Evolutionary conservation across 2,797 vertebrate species (phyloP).

Genomic region (Dermochelys coriacea): DNA sequence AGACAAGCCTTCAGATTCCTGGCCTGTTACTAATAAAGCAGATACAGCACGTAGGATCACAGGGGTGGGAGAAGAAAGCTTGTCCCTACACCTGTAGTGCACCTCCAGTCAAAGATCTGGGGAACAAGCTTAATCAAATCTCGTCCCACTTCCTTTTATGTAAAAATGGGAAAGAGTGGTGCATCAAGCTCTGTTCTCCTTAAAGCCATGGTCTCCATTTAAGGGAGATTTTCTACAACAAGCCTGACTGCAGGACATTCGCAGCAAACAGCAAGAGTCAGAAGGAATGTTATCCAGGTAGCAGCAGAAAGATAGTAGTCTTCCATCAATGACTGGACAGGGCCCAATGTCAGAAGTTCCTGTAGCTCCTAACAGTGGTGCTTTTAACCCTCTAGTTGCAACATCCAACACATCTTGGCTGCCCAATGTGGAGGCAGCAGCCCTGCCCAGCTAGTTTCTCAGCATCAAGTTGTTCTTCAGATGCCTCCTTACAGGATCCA

Average conservation of each 20-base stretch:
- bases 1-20: not conserved
- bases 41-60: not conserved
- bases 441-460: constrained; percentile 40
- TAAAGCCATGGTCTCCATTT: not conserved
- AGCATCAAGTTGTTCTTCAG: constrained; percentile 29
- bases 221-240: not conserved
- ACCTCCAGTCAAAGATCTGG: constrained; percentile 13
- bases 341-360: constrained; percentile 3
- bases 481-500: constrained; percentile 47
- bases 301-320: not conserved
- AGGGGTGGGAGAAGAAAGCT: not conserved
- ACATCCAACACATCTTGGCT: not conserved
- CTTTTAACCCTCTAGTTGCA: not conserved
- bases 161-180: not conserved
- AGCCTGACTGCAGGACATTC: not conserved
- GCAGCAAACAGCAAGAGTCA: not conserved
- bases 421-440: not conserved
- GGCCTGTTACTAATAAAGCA: not conserved
- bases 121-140: constrained; percentile 7
- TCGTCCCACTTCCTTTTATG: not conserved
- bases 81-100: not conserved
- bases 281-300: constrained; percentile 10
- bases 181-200: not conserved
- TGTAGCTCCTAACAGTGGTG: not conserved
- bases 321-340: not conserved